phyloP scores from a whole-genome alignment of 2,888 invertebrate genomes.

The Sesia bembeciformis region DNA sequence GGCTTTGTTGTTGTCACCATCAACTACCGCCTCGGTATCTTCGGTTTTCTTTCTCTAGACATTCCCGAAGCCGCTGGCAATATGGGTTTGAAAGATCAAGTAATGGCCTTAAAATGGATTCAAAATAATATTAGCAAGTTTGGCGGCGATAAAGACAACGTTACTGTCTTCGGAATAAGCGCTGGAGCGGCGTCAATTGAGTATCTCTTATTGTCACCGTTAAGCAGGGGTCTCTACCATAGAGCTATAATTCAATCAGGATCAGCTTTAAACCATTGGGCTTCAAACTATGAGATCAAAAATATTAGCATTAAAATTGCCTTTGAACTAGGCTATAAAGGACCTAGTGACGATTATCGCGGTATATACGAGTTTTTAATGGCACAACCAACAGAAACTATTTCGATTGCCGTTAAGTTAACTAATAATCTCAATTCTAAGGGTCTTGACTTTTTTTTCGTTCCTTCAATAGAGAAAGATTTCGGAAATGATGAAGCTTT shows the following conservation, averaged over 20 bases:
- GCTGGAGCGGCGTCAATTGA: conserved; percentile 40
- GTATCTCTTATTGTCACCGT: conserved; percentile 32
- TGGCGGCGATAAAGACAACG: conserved; percentile 37
- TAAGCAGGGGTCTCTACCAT: conserved; percentile 35
- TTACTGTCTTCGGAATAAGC: conserved; percentile 39
- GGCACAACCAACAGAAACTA: conserved; percentile 10
- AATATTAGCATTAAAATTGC: conserved; percentile 20
- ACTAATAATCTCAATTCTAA: conserved; percentile 38
- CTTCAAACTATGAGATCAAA: conserved; percentile 25
- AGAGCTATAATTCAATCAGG: conserved; percentile 45
- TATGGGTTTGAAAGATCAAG: conserved; percentile 51
- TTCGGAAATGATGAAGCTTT: conserved; percentile 28
- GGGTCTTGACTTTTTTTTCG: conserved; percentile 32
- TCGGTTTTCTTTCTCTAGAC: conserved; percentile 47
- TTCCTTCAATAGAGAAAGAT: conserved; percentile 40
- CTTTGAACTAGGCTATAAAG: conserved; percentile 23
- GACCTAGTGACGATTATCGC: conserved; percentile 15
- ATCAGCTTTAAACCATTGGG: conserved; percentile 37
- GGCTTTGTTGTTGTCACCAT: conserved; percentile 45
- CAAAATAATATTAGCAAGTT: conserved; percentile 36
- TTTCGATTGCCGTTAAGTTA: conserved; percentile 22
- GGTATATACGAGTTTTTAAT: conserved; percentile 24
- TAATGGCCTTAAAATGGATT: conserved; percentile 43
- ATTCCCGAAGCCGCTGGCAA: conserved; percentile 42
- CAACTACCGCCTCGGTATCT: conserved; percentile 49